Evolutionary conservation across 2,113 vertebrate species (phyloP), one percentile per base, ranked within the genome.

Genomic region (Crotalus tigris): DNA sequence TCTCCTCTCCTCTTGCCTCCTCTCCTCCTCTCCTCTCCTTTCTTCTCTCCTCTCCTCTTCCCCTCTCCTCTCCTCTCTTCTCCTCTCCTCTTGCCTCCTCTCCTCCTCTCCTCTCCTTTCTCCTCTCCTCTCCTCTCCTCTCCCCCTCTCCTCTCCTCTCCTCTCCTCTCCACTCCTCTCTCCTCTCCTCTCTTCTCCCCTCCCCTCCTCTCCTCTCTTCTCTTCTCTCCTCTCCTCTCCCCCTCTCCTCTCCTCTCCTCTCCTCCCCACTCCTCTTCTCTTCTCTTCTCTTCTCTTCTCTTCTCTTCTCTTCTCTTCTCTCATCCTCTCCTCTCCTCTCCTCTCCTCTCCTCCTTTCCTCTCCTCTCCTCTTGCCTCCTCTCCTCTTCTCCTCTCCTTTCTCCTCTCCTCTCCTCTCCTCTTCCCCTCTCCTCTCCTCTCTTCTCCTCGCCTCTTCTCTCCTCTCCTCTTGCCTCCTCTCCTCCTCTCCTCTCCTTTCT

Each of bases 371-470:
- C n/a, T n/a, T n/a, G n/a, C n/a, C 49, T n/a, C 29, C 2, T 85
- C 4, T 44, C 17, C 15, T 44, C 17, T 13, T 12, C 1, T 11
- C 1, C 10, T 4, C 1, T 10, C 4, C 2, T 39, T 1, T 58
- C 5, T 6, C 0, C 1, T 2, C 0, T 6, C 23, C 1, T 33
- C n/a, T n/a, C n/a, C n/a, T n/a, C n/a, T n/a, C n/a, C n/a, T n/a
- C n/a, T n/a, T n/a, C n/a, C n/a, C n/a, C n/a, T 1, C 4, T 4
- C 12, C 2, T 2, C 3, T 5, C 0, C 8, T 5, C 1, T 11
- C 3, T 3, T 11, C n/a, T n/a, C n/a, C n/a, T n/a, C n/a, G n/a
- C n/a, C 1, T 10, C 4, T 39, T 39, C 5, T 23, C 1, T 21
- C 1, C 1, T 2, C n/a, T n/a, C n/a, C n/a, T n/a, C n/a, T n/a